Evolutionary conservation across 2,888 invertebrate genomes (phyloP).

Genomic region (Platycnemis pennipes): DNA sequence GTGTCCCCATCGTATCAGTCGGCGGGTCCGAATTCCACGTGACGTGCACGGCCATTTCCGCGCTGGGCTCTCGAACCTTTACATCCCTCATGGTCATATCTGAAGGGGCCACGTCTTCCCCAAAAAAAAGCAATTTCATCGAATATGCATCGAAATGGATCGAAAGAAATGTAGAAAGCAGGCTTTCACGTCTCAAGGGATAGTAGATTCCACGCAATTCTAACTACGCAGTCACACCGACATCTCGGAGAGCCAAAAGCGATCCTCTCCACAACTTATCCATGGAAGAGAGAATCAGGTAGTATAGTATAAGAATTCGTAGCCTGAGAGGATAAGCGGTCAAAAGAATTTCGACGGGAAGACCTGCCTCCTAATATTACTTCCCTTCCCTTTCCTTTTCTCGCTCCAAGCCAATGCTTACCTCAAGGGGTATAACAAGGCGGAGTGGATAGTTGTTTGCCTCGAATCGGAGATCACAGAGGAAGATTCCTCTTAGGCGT

Average conservation of each 20-base stretch:
- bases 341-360: background rate
- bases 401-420: background rate
- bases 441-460: conserved; percentile 34
- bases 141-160: background rate
- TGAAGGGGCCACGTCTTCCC: background rate
- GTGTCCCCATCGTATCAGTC: background rate
- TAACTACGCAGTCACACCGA: too few species aligned
- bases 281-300: too few species aligned
- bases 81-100: too few species aligned
- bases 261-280: background rate
- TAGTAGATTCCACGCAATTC: too few species aligned
- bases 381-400: background rate
- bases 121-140: background rate
- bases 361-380: background rate
- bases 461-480: conserved; percentile 51
- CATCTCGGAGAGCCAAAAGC: background rate
- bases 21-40: background rate
- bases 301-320: too few species aligned
- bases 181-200: too few species aligned
- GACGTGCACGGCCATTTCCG: background rate
- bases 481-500: conserved; percentile 26
- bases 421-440: background rate
- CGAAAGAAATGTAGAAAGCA: background rate
- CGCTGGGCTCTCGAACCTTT: background rate
- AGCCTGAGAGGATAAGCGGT: conserved; percentile 14